Base-by-base conservation (phyloP, 2,797 vertebrate genomes). In the Menidia menidia region DNA sequence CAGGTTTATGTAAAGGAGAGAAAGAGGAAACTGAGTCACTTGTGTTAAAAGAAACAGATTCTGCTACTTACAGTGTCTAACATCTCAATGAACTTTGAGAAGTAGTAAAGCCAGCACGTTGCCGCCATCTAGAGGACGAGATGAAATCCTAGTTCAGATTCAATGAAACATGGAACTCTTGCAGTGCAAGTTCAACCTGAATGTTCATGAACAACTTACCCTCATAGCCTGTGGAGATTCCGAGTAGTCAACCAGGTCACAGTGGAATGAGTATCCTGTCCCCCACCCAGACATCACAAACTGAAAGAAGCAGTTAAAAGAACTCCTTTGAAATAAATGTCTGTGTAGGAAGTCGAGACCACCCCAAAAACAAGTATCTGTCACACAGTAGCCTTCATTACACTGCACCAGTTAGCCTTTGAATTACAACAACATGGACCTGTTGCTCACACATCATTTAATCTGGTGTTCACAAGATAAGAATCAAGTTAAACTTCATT, bases 211-310 rank as follows among this genome's bases (percentile, higher is more conserved):
- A 4, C 0, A 0, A 15, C 97, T 95, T 94, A 99, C 98, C 93
- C 98, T 95, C 65, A 97, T 3, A 4, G 87, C 97, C 86, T 94
- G 93, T 0, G 97, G 97, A 0, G 96, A 96, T 3, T 75, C 84
- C 0, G 97, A 97, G 90, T 96, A 98, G 91, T 99, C 97, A 48
- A 99, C 94, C 0, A 96, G 70, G 81, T 99, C 98, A 33, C 98
- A 99, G 14, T 39, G 91, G 82, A 96, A 98, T 0, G 96, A 94
- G 86, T 99, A 99, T 18, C 96, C 97, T 0, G 96, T 98, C 47
- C 96, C 98, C 98, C 98, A 99, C 75, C 98, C 98, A 0, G 98
- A 96, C 97, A 98, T 98, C 73, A 98, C 92, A 92, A 96, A 99
- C 98, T 99, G 33, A 57, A 4, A 57, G 2, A 45, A 48, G 32